Evolutionary conservation across 2,113 vertebrate genomes (phyloP), one percentile per base, ranked within the genome.

Genomic region (Euleptes europaea): DNA sequence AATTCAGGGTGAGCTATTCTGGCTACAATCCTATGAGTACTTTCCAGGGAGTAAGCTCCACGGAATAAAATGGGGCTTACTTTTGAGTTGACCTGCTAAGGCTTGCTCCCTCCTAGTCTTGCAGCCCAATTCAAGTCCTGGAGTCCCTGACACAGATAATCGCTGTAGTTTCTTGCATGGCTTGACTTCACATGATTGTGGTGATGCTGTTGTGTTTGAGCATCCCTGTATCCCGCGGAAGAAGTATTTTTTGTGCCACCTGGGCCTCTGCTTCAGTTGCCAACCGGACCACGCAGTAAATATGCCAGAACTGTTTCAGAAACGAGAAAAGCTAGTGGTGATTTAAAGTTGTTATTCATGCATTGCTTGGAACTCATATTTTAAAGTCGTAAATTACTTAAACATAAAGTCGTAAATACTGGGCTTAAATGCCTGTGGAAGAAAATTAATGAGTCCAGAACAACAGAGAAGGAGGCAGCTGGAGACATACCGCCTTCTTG

Each of bases 381-480:
- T 85, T 63, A 73, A 65, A 73, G 84, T 79, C 84, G 73, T 85
- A 85, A 85, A 85, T 79, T 85, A 85, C 84, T 85, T 79, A 85
- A 85, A 79, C n/a, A 73, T 60, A 85, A 79, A 80, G 76, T 85
- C 77, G 79, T 85, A 85, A 85, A 85, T 85, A 85, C 76, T 85
- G 38, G 67, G 42, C 69, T 49, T 42, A n/a, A 8, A 42, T 84
- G 88, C 87, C 86, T 65, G 51, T 57, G 33, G 72, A 90, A 60
- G 15, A 54, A 70, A 86, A 60, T 47, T 82, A 71, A 47, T 77
- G 63, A 63, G 70, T 65, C 88, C 84, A 80, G 60, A 84, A 33
- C 33, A 21, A 4, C 26, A 74, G 23, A 47, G 89, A 51, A 38
- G 57, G 28, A 83, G 78, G 38, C 7, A 74, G 31, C 12, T 57